A percentile compares a stretch with the other conserved stretches of the same genome.
Evolutionary conservation across 2,113 vertebrate genomes (phyloP).

Genomic region (Malurus alboscapulatus): DNA sequence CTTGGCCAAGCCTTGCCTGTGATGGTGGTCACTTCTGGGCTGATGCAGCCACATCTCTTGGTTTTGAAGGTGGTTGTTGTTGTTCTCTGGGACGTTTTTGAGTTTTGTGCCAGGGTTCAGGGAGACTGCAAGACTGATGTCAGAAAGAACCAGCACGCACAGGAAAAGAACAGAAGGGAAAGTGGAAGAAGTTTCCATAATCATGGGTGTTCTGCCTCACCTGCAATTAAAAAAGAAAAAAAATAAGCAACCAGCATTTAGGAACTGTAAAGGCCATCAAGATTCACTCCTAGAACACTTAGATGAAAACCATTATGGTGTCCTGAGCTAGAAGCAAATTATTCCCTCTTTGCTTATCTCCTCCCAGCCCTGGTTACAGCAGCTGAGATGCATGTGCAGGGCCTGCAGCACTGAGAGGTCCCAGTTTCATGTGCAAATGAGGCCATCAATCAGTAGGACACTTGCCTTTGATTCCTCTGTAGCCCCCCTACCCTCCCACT

Average conservation of each 20-base stretch:
- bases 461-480: slow-evolving; percentile 33
- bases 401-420: slow-evolving; percentile 27
- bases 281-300: neutral
- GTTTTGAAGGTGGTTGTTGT: slow-evolving; percentile 70
- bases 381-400: slow-evolving; percentile 39
- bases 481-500: slow-evolving; percentile 21
- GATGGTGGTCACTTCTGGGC: slow-evolving; percentile 56
- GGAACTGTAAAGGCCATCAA: neutral
- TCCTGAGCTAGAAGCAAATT: neutral
- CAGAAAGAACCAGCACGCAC: slow-evolving; percentile 14
- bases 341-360: neutral
- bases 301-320: neutral
- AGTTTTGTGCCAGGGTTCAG: slow-evolving; percentile 38
- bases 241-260: neutral
- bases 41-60: slow-evolving; percentile 60
- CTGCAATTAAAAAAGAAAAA: neutral
- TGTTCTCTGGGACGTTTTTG: slow-evolving; percentile 54
- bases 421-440: slow-evolving; percentile 68
- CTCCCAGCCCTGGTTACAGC: neutral
- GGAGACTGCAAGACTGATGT: slow-evolving; percentile 22
- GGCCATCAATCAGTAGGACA: slow-evolving; percentile 58
- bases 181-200: slow-evolving; percentile 44
- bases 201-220: slow-evolving; percentile 18
- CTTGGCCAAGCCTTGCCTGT: slow-evolving; percentile 64
- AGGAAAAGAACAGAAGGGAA: slow-evolving; percentile 37